Evolutionary conservation across 2,113 vertebrate species (phyloP).

Genomic region (Coracopsis vasa): DNA sequence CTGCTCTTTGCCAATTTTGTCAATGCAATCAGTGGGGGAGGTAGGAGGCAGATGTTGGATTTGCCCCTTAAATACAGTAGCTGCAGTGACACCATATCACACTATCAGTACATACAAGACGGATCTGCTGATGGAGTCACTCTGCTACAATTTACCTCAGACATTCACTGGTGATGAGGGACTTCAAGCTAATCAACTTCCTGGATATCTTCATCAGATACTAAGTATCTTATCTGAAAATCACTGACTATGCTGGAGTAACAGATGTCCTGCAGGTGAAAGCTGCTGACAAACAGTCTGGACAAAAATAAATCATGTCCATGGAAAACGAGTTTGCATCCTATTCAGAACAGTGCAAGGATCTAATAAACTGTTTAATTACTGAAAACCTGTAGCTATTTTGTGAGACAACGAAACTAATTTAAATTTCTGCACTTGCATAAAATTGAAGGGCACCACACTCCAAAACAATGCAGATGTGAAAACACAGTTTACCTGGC

Average conservation of each 20-base stretch:
- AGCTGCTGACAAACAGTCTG: not conserved
- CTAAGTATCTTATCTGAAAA: not conserved
- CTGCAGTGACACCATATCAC: not conserved
- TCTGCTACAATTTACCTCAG: not conserved
- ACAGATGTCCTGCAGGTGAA: not conserved
- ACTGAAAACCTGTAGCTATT: not conserved
- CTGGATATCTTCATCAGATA: not conserved
- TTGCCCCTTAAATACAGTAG: not conserved
- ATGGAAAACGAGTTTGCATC: not conserved
- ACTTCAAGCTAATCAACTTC: not conserved
- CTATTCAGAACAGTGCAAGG: not conserved
- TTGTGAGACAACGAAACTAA: not conserved
- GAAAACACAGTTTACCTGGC: not conserved
- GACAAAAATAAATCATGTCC: not conserved
- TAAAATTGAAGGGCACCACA: not conserved
- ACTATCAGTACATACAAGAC: not conserved
- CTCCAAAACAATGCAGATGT: not conserved
- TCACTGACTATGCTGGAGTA: not conserved
- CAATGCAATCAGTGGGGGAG: not conserved
- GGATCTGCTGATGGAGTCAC: too few relatives aligned
- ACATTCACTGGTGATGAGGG: not conserved
- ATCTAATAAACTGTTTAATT: not conserved
- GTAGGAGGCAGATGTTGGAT: not conserved
- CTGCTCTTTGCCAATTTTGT: not conserved
- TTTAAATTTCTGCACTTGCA: not conserved